Evolutionary conservation across 1,140 invertebrate genomes (phyloP).

Genomic region (Drosophila murphyi): DNA sequence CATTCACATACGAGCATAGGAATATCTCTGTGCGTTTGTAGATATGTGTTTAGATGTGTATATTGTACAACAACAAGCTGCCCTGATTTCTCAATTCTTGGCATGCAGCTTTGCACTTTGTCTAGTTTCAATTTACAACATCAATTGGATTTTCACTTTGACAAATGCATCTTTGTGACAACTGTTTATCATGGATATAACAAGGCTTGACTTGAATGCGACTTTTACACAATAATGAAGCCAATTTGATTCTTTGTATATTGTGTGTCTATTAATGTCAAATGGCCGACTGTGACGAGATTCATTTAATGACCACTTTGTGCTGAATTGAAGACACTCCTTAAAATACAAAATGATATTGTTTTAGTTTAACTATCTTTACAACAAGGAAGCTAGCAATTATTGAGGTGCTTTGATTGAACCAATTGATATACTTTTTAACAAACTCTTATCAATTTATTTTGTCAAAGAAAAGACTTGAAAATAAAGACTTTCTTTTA

Average conservation of each 20-base stretch:
- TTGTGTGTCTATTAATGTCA: not conserved
- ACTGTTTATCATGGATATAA: slow-evolving; percentile 14
- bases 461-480: too few relatives aligned
- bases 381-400: too few relatives aligned
- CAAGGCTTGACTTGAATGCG: not conserved
- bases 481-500: too few relatives aligned
- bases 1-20: slow-evolving; percentile 42
- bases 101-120: slow-evolving; percentile 55
- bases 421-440: too few relatives aligned
- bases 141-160: slow-evolving; percentile 57
- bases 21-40: slow-evolving; percentile 9
- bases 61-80: slow-evolving; percentile 55
- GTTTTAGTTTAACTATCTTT: too few relatives aligned
- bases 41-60: slow-evolving; percentile 52
- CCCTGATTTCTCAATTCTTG: slow-evolving; percentile 9
- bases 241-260: slow-evolving; percentile 6
- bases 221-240: slow-evolving; percentile 5
- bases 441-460: too few relatives aligned
- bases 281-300: not conserved
- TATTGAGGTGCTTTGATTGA: too few relatives aligned
- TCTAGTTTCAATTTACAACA: slow-evolving; percentile 79
- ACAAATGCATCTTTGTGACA: slow-evolving; percentile 11
- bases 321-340: too few relatives aligned
- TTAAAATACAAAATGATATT: too few relatives aligned
- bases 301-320: too few relatives aligned